Evolutionary conservation across 37 sponge, comb jelly and placozoan species (phyloP), one percentile per base, ranked within the genome.

Genomic region (Chondrilla cf. caribensis): DNA sequence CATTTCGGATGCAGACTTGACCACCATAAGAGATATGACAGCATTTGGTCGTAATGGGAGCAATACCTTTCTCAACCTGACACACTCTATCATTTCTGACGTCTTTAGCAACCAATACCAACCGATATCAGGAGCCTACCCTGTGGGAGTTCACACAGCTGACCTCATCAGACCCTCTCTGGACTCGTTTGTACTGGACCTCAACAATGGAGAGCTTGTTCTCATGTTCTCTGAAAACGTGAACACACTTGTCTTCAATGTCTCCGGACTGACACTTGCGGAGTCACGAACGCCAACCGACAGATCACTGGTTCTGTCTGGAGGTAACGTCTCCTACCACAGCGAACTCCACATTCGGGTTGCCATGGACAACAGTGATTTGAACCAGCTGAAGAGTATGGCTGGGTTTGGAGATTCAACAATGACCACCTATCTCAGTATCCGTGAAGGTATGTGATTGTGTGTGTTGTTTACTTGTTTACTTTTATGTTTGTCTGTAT

Each of bases 151-250:
- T 33, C 79, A 82, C 81, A 90, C 93, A 17, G 91, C 93, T 60
- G 97, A 96, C 58, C 62, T 90, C 2, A 78, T 89, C 3, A 51
- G 83, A 80, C 94, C 97, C 65, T 39, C 59, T 7, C 79, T 96
- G 4, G 68, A 25, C 38, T 33, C n/a, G 4, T 93, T 93, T 81
- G 82, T 58, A 22, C 72, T 93, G 43, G 93, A 96, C 60, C 73
- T 96, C 54, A 77, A 93, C 42, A 25, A 66, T 32, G 97, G 91
- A n/a, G 31, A 9, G 2, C 3, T 96, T 7, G 66, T 43, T 22
- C 79, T 96, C 9, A 88, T 89, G 6, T 96, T 96, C 79, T 86
- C 84, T 77, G 93, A 96, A 47, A 47, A 60, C 31, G 68, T 96
- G 18, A n/a, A 79, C 2, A n/a, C 72, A 26, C n/a, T 60, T 21